phyloP scores from a whole-genome alignment of 2,113 vertebrate genomes.

The Spea multiplicata region DNA sequence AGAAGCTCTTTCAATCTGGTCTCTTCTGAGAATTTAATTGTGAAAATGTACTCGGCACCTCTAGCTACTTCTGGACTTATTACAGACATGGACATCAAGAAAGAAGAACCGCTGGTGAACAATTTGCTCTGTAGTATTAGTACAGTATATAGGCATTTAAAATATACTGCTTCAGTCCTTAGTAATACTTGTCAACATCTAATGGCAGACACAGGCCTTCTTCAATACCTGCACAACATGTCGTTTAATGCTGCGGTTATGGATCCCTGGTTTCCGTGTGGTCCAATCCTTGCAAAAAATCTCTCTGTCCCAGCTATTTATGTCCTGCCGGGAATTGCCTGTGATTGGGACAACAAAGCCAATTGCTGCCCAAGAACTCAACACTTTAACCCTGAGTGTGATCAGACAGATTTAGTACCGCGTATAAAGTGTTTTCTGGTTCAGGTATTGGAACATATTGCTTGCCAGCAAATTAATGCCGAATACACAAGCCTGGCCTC shows the following conservation, averaged over 20 bases:
- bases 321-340: conserved; percentile 70
- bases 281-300: conserved; percentile 68
- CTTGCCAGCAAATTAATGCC: conserved; percentile 63
- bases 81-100: conserved; percentile 22
- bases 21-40: conserved; percentile 40
- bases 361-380: conserved; percentile 71
- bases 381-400: conserved; percentile 68
- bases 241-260: conserved; percentile 72
- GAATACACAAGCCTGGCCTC: conserved; percentile 65
- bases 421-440: conserved; percentile 68
- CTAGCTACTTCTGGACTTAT: conserved; percentile 55
- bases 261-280: conserved; percentile 80
- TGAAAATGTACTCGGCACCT: conserved; percentile 61
- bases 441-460: conserved; percentile 37
- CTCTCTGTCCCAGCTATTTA: conserved; percentile 72
- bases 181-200: conserved; percentile 58
- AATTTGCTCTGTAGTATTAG: conserved; percentile 57
- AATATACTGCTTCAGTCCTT: conserved; percentile 40
- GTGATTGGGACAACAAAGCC: conserved; percentile 65
- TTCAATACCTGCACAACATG: conserved; percentile 59
- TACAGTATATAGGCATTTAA: background rate
- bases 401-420: conserved; percentile 74
- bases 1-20: conserved; percentile 64
- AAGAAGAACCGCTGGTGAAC: rapidly evolving
- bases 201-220: conserved; percentile 67